Evolutionary conservation across 2,888 invertebrate species (phyloP), one percentile per base, ranked within the genome.

Genomic region (Harpagoxenus sublaevis): DNA sequence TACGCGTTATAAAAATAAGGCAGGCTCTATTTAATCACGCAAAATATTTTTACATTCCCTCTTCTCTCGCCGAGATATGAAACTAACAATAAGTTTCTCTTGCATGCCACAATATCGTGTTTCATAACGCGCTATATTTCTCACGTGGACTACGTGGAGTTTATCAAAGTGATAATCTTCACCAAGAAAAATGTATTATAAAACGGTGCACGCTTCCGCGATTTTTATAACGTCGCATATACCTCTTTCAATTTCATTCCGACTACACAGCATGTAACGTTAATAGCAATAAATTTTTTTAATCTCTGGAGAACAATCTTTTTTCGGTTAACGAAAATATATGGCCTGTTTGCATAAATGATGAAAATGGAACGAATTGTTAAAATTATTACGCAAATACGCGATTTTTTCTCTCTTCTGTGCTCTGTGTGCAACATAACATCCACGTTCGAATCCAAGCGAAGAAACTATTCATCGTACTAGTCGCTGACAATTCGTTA

Each of bases 61-160:
- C 18, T 57, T 39, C 10, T 45, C 18, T n/a, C n/a, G 71, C 28
- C 57, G 48, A 71, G 23, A 57, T 70, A 71, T 70, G 57, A 57
- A 31, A 57, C 57, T 35, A 60, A 79, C n/a, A n/a, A n/a, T n/a
- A n/a, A n/a, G 71, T 81, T 81, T 48, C 45, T 28, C 79, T 81
- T 60, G 79, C 79, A 81, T 39, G 79, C 60, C 48, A 28, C 48
- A 60, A 81, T 81, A 71, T 71, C 79, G 60, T 60, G 79, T 81
- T 71, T 71, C 71, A 71, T 23, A 48, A 81, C 79, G 79, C 73
- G 82, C 86, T 84, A 60, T 84, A 71, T 70, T 45, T 78, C 84
- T 79, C 79, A 84, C 73, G 55, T 18, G 42, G 65, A 45, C n/a
- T n/a, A n/a, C n/a, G n/a, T n/a, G n/a, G n/a, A n/a, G 51, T 28